Evolutionary conservation across 2,113 vertebrate genomes (phyloP), one percentile per base, ranked within the genome.

Genomic region (Micronycteris hirsuta): DNA sequence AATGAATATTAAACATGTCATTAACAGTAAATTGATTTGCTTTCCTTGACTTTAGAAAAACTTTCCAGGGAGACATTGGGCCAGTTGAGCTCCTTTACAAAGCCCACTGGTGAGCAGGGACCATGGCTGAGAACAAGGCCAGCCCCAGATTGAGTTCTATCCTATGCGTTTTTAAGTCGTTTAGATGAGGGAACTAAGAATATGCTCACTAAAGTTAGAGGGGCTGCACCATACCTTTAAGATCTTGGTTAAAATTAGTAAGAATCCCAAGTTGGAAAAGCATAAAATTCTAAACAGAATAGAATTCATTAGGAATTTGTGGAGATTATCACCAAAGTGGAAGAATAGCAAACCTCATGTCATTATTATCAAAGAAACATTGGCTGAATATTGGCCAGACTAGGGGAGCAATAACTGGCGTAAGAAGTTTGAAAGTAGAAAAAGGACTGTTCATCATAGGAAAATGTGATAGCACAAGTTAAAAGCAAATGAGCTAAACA

Each of bases 1-100:
- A 84, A 61, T 38, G 31, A 61, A 63, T 81, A 93, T 90, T 84
- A 68, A 96, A 45, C 22, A 76, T n/a, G 45, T 76, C 68, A 43
- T 89, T 80, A 84, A 47, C 5, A 33, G 74, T 93, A 61, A 68
- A 10, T 41, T 86, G 86, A 70, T 70, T 49, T 92, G 58, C 17
- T 58, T 38, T 36, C 61, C 31, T 81, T 84, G 73, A 82, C 45
- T 93, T 93, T n/a, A 65, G 70, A 38, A 73, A 78, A 68, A 28
- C 20, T 73, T 86, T 38, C n/a, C 28, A 70, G n/a, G 47, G 28
- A 90, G 68, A 2, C 12, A 41, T 58, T 89, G 14, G 28, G 33
- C 52, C 61, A 70, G 49, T 33, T 31, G 38, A 87, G 26, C 11
- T 17, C 56, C 17, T 43, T 86, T 74, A 56, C 15, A 71, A 74